These are phyloP conservation scores for Erethizon dorsatum DNA, from an alignment of 2,797 vertebrate genomes.

Conservation along the genomic window DNA sequence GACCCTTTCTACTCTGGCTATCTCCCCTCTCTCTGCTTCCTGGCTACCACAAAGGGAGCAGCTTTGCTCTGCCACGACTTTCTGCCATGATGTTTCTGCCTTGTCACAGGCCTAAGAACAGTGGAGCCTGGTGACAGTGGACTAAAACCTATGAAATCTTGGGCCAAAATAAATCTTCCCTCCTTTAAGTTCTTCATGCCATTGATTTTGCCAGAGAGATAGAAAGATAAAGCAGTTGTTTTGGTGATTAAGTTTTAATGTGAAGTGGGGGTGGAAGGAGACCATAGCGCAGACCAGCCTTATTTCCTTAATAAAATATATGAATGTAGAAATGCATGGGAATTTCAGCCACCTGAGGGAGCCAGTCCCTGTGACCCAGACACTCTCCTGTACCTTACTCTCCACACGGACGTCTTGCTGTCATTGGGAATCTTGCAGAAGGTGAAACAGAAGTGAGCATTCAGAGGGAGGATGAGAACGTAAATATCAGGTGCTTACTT, in stretches of 20 bases:
- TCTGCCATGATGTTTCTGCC: background rate
- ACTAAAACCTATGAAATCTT: background rate
- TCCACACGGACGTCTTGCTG: background rate
- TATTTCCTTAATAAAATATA: background rate
- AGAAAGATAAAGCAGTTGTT: background rate
- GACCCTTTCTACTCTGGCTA: background rate
- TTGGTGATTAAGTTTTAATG: background rate
- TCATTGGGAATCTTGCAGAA: background rate
- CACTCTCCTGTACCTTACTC: background rate
- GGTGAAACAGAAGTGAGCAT: background rate
- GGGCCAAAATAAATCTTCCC: background rate
- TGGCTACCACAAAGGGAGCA: background rate
- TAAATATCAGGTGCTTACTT: background rate
- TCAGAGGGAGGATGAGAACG: fast-evolving
- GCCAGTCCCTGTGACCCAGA: background rate
- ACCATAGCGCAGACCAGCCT: background rate
- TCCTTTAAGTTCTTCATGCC: background rate
- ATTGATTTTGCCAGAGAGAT: background rate
- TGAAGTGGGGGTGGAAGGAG: background rate
- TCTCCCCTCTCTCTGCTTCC: background rate
- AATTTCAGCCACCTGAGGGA: fast-evolving
- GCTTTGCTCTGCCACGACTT: background rate
- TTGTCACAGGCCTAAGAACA: background rate
- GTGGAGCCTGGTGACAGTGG: background rate
- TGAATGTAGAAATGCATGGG: fast-evolving